These are phyloP conservation scores for Andinoacara biseriatus DNA, from an alignment of 2,113 vertebrate genomes.

Conservation along the genomic window DNA sequence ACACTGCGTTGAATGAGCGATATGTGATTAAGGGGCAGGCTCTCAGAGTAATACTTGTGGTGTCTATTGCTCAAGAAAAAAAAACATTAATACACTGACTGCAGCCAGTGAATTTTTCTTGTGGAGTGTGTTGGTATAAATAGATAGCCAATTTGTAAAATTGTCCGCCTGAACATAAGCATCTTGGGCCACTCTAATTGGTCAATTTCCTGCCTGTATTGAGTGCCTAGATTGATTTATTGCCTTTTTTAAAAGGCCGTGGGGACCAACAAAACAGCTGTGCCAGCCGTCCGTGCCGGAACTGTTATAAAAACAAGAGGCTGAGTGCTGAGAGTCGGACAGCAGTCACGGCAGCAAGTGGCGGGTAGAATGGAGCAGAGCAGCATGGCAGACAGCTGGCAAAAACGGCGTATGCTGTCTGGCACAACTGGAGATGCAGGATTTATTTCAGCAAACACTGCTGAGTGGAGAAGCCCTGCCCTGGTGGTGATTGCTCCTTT, in stretches of 20 bases:
- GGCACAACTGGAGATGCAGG: constrained; percentile 74
- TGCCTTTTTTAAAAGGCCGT: constrained; percentile 85
- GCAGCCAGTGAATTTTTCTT: constrained; percentile 74
- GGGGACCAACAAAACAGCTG: constrained; percentile 82
- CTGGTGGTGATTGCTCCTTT: constrained; percentile 53
- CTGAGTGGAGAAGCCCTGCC: constrained; percentile 67
- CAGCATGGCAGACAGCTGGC: constrained; percentile 80
- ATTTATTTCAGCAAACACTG: constrained; percentile 77
- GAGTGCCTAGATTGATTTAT: constrained; percentile 87
- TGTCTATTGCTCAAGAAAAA: constrained; percentile 40
- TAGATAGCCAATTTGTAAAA: constrained; percentile 87
- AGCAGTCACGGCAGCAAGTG: constrained; percentile 68
- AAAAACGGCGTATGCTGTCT: constrained; percentile 75
- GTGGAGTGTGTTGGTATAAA: constrained; percentile 80
- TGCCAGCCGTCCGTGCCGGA: constrained; percentile 77
- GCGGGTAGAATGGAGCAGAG: constrained; percentile 66
- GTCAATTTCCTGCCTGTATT: constrained; percentile 87
- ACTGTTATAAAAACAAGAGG: constrained; percentile 81
- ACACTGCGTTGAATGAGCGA: constrained; percentile 46
- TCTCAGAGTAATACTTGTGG: constrained; percentile 52
- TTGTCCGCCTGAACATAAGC: constrained; percentile 83
- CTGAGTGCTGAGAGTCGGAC: constrained; percentile 71
- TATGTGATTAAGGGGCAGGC: constrained; percentile 66
- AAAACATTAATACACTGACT: constrained; percentile 72
- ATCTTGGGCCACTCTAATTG: constrained; percentile 87